A percentile compares a stretch with the other conserved stretches of the same genome.
Conservation (phyloP, 2,888 invertebrate genomes). For the Apodemia duryi region DNA sequence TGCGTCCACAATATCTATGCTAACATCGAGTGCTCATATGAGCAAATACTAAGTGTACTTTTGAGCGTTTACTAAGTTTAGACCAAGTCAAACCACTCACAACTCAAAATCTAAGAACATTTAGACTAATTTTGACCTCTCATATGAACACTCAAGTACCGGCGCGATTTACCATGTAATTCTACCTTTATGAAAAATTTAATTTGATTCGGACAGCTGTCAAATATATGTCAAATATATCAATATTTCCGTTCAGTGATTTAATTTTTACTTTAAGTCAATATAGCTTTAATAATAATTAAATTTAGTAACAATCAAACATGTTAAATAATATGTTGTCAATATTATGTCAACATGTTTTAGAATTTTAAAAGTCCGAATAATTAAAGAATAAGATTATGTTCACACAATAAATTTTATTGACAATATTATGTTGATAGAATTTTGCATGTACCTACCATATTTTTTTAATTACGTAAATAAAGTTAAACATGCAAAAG, state of each 20-base stretch:
- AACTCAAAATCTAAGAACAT: conserved; percentile 10
- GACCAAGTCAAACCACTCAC: conserved; percentile 8
- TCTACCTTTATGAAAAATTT: neutral
- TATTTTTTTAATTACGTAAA: too few species aligned
- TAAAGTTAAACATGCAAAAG: too few species aligned
- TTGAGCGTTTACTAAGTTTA: conserved; percentile 10
- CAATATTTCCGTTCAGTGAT: neutral
- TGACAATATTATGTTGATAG: too few species aligned
- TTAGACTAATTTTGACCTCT: conserved; percentile 2
- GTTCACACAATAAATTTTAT: too few species aligned
- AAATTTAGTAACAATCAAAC: neutral
- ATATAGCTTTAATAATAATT: neutral
- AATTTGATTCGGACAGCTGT: neutral
- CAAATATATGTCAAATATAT: neutral
- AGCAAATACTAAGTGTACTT: conserved; percentile 11
- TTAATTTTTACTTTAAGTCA: neutral
- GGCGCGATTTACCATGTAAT: conserved; percentile 2
- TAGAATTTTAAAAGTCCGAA: too few species aligned
- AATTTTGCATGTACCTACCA: too few species aligned
- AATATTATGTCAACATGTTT: too few species aligned
- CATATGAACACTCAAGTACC: conserved; percentile 6
- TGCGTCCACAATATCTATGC: conserved; percentile 13
- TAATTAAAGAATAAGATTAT: too few species aligned
- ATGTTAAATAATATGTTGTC: too few species aligned
- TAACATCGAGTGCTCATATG: conserved; percentile 12